These are phyloP conservation scores for Pluvialis apricaria DNA, from an alignment of 2,113 vertebrate genomes.

Conservation along the genomic window DNA sequence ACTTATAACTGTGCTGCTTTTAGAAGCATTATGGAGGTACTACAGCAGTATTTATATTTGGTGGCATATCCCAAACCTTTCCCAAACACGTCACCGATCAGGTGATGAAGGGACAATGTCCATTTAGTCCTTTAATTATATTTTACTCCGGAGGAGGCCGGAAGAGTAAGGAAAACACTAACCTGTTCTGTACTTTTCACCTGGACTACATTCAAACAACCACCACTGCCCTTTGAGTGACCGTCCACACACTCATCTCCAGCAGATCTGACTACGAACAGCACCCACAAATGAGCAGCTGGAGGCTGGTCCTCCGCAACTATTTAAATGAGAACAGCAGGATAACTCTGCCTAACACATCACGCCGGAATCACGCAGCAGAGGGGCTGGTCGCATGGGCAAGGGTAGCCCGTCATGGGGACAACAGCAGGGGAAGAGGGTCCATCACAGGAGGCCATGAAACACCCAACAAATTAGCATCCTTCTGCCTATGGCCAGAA, in stretches of 20 bases:
- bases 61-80: not conserved
- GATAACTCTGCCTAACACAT: not conserved
- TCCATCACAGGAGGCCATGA: not conserved
- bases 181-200: not conserved
- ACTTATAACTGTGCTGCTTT: not conserved
- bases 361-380: not conserved
- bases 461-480: not conserved
- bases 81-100: not conserved
- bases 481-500: not conserved
- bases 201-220: not conserved
- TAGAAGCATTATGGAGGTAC: not conserved
- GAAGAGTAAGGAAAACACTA: not conserved
- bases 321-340: not conserved
- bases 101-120: not conserved
- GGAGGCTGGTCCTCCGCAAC: not conserved
- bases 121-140: not conserved
- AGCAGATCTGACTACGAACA: not conserved
- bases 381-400: rapidly evolving
- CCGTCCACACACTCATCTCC: not conserved
- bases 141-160: not conserved
- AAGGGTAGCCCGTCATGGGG: no score
- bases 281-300: not conserved
- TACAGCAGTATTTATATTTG: not conserved
- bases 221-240: not conserved
- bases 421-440: not conserved